These are phyloP conservation scores for Drosophila bipectinata DNA, from an alignment of 1,140 invertebrate genomes.

Conservation along the genomic window DNA sequence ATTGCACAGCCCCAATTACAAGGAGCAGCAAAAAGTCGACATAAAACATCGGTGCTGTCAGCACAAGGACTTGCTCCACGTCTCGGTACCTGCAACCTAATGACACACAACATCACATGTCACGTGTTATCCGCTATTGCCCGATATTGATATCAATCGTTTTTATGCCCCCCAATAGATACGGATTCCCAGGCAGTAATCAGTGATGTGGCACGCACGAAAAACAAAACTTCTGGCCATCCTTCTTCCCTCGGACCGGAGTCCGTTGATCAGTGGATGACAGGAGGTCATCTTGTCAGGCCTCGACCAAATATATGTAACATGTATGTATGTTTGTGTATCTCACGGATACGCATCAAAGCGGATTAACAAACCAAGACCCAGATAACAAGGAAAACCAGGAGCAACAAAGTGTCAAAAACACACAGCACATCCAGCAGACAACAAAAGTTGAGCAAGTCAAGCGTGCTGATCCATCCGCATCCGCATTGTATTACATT, in stretches of 20 bases:
- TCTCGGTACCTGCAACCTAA: slow-evolving; percentile 43
- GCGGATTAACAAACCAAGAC: slow-evolving; percentile 65
- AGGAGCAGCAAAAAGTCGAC: slow-evolving; percentile 28
- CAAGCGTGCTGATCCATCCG: slow-evolving; percentile 75
- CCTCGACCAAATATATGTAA: neutral
- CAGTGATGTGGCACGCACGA: slow-evolving; percentile 60
- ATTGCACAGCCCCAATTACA: slow-evolving; percentile 66
- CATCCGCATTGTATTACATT: slow-evolving; percentile 59
- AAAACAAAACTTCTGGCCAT: slow-evolving; percentile 52
- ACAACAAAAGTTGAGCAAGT: slow-evolving; percentile 73
- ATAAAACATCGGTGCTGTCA: slow-evolving; percentile 49
- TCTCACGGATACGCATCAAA: slow-evolving; percentile 68
- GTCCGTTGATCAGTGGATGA: slow-evolving; percentile 55
- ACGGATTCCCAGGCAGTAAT: slow-evolving; percentile 49
- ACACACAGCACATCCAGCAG: slow-evolving; percentile 47
- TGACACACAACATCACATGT: slow-evolving; percentile 61
- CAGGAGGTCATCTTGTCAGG: slow-evolving; percentile 51
- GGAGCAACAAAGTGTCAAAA: slow-evolving; percentile 70
- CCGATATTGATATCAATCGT: slow-evolving; percentile 78
- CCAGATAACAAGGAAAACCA: slow-evolving; percentile 27
- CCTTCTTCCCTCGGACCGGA: slow-evolving; percentile 6
- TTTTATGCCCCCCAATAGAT: slow-evolving; percentile 54
- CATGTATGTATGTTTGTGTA: slow-evolving; percentile 2
- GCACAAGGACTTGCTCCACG: slow-evolving; percentile 5
- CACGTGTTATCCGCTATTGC: slow-evolving; percentile 25